A percentile compares a stretch with the other conserved stretches of the same genome.
Conservation (phyloP, 2,888 invertebrate genomes). For the Epirrhoe alternata region DNA sequence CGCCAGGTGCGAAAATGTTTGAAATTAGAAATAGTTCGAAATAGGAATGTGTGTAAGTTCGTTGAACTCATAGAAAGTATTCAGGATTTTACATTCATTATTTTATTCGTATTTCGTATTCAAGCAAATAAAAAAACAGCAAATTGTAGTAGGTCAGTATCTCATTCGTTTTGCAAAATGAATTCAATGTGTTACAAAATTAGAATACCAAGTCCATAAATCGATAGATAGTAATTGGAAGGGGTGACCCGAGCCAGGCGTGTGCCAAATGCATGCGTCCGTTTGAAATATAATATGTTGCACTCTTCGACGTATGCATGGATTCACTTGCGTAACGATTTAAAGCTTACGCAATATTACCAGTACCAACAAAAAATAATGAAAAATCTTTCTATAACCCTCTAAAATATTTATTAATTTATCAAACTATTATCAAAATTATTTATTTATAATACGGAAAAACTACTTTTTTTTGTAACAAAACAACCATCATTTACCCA, state of each 20-base stretch:
- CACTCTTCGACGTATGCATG: conserved; percentile 58
- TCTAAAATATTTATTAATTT: too few relatives aligned
- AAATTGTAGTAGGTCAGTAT: background rate
- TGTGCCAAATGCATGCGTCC: conserved; percentile 63
- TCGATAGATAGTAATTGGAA: conserved; percentile 49
- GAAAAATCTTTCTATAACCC: too few relatives aligned
- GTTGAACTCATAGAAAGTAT: background rate
- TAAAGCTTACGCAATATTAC: background rate
- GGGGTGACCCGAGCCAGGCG: conserved; percentile 51
- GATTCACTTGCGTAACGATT: background rate
- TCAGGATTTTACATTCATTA: background rate
- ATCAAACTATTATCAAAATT: too few relatives aligned
- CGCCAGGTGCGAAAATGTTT: conserved; percentile 68
- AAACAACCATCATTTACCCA: too few relatives aligned
- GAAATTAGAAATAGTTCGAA: conserved; percentile 35
- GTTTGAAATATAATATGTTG: conserved; percentile 77
- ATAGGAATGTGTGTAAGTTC: background rate
- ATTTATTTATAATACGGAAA: too few relatives aligned
- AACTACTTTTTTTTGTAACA: too few relatives aligned
- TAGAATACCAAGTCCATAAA: conserved; percentile 34
- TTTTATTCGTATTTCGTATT: background rate
- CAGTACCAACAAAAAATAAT: too few relatives aligned
- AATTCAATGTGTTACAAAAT: conserved; percentile 9
- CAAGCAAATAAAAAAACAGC: background rate
- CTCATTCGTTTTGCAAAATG: background rate